Percentiles rank a stretch among this genome's conserved stretches.
Evolutionary conservation across 2,797 vertebrate genomes (phyloP).

Genomic region (Yasuhikotakia modesta): DNA sequence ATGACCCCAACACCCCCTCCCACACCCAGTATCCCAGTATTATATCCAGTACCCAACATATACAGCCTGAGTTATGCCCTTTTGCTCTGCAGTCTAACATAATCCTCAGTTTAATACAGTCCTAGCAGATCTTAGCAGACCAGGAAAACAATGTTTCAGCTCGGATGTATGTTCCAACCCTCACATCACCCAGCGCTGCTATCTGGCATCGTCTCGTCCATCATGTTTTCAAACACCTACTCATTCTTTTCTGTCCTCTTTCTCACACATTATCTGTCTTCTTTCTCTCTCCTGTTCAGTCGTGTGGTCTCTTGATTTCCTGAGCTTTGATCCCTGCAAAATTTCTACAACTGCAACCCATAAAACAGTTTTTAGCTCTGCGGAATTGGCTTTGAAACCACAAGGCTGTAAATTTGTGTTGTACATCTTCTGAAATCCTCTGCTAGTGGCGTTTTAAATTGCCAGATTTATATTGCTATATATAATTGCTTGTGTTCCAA

Average conservation of each 20-base stretch:
- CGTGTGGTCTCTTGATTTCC: conserved; percentile 19
- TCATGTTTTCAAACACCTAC: conserved; percentile 34
- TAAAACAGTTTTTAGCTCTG: conserved; percentile 28
- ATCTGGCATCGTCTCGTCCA: conserved; percentile 18
- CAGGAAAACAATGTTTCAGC: conserved; percentile 16
- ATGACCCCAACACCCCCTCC: conserved; percentile 16
- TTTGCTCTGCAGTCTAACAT: not conserved
- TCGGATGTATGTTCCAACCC: conserved; percentile 8
- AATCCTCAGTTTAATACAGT: not conserved
- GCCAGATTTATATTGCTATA: too few relatives aligned
- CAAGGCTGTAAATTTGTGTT: conserved; percentile 21
- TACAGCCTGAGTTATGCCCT: not conserved
- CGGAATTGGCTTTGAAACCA: conserved; percentile 15
- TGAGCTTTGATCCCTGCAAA: conserved; percentile 35
- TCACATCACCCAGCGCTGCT: conserved; percentile 15
- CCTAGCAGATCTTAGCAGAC: not conserved
- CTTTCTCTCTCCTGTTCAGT: conserved; percentile 13
- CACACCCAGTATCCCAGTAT: not conserved
- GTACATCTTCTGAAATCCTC: not conserved
- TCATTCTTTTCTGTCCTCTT: conserved; percentile 35
- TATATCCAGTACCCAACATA: conserved; percentile 4
- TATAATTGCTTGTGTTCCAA: not conserved
- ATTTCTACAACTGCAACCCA: conserved; percentile 29
- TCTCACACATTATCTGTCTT: conserved; percentile 1
- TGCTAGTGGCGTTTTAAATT: not conserved